Conservation (phyloP, 2,113 vertebrate genomes). For the Spermophilus dauricus region DNA sequence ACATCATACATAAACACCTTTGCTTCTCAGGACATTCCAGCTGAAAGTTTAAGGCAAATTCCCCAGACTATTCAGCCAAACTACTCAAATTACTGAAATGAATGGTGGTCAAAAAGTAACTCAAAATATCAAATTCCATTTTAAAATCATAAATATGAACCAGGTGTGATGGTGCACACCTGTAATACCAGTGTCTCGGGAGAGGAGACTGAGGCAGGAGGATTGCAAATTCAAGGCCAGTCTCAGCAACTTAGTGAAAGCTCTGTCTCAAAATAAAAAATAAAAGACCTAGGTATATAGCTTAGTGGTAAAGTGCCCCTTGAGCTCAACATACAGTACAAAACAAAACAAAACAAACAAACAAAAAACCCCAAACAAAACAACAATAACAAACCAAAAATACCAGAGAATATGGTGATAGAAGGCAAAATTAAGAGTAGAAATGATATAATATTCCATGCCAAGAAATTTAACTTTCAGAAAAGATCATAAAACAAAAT, state of each 20-base stretch:
- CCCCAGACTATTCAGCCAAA: not conserved
- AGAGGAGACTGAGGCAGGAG: not conserved
- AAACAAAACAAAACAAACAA: not conserved
- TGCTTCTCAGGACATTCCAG: not conserved
- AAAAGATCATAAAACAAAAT: not conserved
- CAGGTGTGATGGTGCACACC: not conserved
- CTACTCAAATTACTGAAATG: constrained; percentile 55
- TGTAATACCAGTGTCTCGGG: not conserved
- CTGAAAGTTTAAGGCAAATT: not conserved
- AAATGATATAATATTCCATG: not conserved
- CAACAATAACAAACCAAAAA: not conserved
- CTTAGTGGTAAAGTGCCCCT: not conserved
- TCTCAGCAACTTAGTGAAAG: not conserved
- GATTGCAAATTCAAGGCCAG: not conserved
- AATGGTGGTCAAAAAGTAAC: constrained; percentile 19
- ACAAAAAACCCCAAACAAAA: not conserved
- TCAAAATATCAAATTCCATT: constrained; percentile 54
- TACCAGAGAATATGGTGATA: not conserved
- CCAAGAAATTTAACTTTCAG: constrained; percentile 22
- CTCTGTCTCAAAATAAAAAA: not conserved
- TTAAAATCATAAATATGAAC: not conserved
- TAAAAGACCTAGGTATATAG: not conserved
- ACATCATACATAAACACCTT: not conserved
- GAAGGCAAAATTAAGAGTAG: not conserved
- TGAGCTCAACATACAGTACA: not conserved